Conservation (phyloP, 1,140 invertebrate genomes). For the Zaprionus africanus region DNA sequence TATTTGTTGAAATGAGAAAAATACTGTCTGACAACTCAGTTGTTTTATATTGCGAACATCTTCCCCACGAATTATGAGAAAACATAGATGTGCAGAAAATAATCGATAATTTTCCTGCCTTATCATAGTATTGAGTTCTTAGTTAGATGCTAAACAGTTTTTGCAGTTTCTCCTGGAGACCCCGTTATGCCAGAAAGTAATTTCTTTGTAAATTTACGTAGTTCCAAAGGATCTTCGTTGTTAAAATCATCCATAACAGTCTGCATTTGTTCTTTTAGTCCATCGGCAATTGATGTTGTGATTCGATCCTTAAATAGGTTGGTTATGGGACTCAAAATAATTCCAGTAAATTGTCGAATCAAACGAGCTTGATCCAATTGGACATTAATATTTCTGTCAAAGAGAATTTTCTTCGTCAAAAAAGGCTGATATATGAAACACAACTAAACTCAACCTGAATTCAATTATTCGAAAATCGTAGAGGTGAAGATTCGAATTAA, state of each 20-base stretch:
- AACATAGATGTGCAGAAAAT: background rate
- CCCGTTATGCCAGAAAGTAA: slow-evolving; percentile 65
- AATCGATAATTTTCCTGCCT: background rate
- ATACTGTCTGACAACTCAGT: background rate
- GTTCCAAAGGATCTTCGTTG: slow-evolving; percentile 71
- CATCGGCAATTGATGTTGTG: slow-evolving; percentile 77
- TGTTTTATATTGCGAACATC: background rate
- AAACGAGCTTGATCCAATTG: slow-evolving; percentile 70
- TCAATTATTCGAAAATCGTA: slow-evolving; percentile 74
- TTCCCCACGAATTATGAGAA: background rate
- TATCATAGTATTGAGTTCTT: background rate
- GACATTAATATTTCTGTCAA: slow-evolving; percentile 70
- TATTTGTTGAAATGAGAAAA: background rate
- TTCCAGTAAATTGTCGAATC: slow-evolving; percentile 67
- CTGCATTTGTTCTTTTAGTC: slow-evolving; percentile 76
- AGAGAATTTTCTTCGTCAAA: slow-evolving; percentile 1
- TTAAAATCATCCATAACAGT: slow-evolving; percentile 75
- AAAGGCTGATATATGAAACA: background rate
- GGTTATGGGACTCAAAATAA: slow-evolving; percentile 76
- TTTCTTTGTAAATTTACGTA: slow-evolving; percentile 67
- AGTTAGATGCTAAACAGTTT: background rate
- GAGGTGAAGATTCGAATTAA: slow-evolving; percentile 53
- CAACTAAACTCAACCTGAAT: slow-evolving; percentile 55
- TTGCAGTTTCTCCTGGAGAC: slow-evolving; percentile 1
- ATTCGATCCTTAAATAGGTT: slow-evolving; percentile 77